Evolutionary conservation across 2,797 vertebrate genomes (phyloP), one percentile per base, ranked within the genome.

Genomic region (Cirrhinus molitorella): DNA sequence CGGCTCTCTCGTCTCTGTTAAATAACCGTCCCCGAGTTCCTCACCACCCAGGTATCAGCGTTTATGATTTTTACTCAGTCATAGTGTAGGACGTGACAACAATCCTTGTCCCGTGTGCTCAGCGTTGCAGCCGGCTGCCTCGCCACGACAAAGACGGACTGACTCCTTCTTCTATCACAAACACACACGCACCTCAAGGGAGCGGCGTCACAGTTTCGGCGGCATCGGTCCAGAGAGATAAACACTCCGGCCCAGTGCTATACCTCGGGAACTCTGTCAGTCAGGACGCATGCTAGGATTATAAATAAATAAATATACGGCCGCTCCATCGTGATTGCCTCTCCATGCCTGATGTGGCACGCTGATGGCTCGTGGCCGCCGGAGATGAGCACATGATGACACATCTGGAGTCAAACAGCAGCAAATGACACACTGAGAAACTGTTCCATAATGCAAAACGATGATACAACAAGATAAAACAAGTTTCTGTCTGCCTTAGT

Each of bases 311-410:
- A 88, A 87, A 86, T 81, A 85, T 77, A 51, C 2, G 21, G 16
- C 57, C 45, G 74, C 87, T 88, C 85, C 78, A 85, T 85, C 85
- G 89, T 93, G 93, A 95, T 96, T 94, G 93, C 90, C 88, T 94
- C 89, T 92, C 89, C 90, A 94, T 94, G 94, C 93, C 91, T 95
- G 93, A 94, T 92, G 91, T 93, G 91, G 90, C 91, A 91, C 86
- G 90, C 90, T 93, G 93, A 94, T 95, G 94, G 91, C 88, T 91
- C 90, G 92, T 91, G 89, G 87, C 88, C 80, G 83, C 77, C 79
- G 85, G 86, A 93, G 92, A 94, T 94, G 92, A 93, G 90, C 93
- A 89, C 89, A 90, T 89, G 93, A 94, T 93, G 91, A 93, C 91
- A 90, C 59, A 25, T 63, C 25, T 63, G 25, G 59, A 94, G 86